Base-by-base conservation (phyloP, 2,113 vertebrate species). In the Tachysurus vachellii region DNA sequence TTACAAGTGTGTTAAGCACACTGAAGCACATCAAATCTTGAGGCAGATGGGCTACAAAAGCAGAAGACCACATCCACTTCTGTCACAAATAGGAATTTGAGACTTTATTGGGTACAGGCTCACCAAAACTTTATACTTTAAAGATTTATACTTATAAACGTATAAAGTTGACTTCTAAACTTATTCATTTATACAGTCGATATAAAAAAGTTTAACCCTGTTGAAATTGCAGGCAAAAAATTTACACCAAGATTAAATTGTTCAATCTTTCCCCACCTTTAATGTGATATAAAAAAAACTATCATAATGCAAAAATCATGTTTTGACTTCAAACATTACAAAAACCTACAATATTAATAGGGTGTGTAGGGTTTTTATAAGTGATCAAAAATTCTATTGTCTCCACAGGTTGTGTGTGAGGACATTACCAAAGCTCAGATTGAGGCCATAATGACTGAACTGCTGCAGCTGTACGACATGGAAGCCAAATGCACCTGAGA, bases 391-490 rank as follows among this genome's bases (percentile, higher is more conserved):
- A 36, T 57, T 31, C 7, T 57, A 26, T 70, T 57, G 53, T 90
- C 5, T 84, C 64, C n/a, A 59, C 85, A 96, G 96, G 96, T 96
- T 86, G 95, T 97, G 90, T 96, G 96, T 90, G 95, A 96, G 59
- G 94, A 96, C 81, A 91, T 96, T 79, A 96, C 94, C 75, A 95
- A 95, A 92, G 88, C 90, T 53, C 86, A 94, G 91, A 96, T 97
- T 66, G 93, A 97, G 26, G 93, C 94, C 47, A 96, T 97, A 92
- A 94, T 97, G 85, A 94, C 93, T 83, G 95, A 96, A 89, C 94
- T 97, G 80, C 96, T 97, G 88, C 95, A 95, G 84, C 94, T 97
- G 82, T 97, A 97, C 86, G 95, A 96, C 90, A 93, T 97, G 94
- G 96, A 97, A 89, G 95, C 95, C 85, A 97, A 96, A 91, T 96